Evolutionary conservation across 2,113 vertebrate genomes (phyloP).

Genomic region (Dasyurus viverrinus): DNA sequence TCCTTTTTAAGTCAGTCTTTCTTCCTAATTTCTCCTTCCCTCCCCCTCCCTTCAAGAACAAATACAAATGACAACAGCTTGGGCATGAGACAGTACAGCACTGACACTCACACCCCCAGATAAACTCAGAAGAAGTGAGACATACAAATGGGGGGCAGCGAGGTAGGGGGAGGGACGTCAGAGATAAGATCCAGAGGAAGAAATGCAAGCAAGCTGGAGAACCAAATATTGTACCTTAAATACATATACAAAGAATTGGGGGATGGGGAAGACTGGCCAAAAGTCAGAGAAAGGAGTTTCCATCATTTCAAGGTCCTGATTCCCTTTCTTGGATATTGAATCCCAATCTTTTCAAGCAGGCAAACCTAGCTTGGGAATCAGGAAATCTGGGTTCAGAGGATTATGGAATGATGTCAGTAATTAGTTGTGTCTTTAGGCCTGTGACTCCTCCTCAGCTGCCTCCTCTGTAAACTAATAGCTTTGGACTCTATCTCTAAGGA

Average conservation of each 20-base stretch:
- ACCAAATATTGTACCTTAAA: neutral
- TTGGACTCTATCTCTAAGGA: neutral
- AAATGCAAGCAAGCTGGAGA: neutral
- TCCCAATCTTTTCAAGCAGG: neutral
- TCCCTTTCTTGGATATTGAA: neutral
- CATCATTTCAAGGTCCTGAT: neutral
- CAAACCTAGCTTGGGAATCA: rapidly evolving
- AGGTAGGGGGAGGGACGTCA: neutral
- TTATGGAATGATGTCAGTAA: neutral
- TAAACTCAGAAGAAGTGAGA: constrained; percentile 13
- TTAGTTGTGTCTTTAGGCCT: neutral
- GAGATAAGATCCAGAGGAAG: neutral
- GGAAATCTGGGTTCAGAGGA: neutral
- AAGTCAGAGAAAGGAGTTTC: neutral
- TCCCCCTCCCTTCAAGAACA: constrained; percentile 32
- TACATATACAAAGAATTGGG: neutral
- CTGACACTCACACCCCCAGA: constrained; percentile 16
- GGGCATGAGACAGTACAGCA: constrained; percentile 49
- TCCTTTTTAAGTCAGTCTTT: neutral
- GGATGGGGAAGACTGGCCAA: neutral
- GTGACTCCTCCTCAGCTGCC: neutral
- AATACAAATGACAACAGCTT: constrained; percentile 43
- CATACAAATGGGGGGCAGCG: constrained; percentile 24
- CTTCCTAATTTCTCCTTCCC: neutral
- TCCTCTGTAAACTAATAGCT: neutral